These are phyloP conservation scores for Dolichopus griseipennis DNA, from an alignment of 2,888 invertebrate genomes.

Conservation along the genomic window DNA sequence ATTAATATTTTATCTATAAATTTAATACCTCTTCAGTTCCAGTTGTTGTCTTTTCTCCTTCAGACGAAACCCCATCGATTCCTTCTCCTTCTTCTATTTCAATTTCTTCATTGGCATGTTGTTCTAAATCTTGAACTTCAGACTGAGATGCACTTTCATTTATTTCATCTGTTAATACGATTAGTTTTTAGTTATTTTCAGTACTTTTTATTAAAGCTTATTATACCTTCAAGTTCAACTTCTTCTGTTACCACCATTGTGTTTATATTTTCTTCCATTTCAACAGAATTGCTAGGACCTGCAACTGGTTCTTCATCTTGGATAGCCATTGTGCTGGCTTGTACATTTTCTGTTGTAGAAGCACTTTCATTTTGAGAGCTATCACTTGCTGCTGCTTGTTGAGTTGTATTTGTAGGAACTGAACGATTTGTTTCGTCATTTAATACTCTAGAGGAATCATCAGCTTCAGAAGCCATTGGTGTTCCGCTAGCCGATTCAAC, in stretches of 20 bases:
- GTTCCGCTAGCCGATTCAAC: slow-evolving; percentile 46
- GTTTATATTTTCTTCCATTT: slow-evolving; percentile 7
- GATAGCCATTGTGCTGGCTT: slow-evolving; percentile 12
- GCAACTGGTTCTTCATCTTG: slow-evolving; percentile 27
- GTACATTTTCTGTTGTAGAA: slow-evolving; percentile 30
- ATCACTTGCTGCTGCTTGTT: slow-evolving; percentile 50
- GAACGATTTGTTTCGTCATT: slow-evolving; percentile 16
- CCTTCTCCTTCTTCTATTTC: slow-evolving; percentile 39
- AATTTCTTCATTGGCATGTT: slow-evolving; percentile 33
- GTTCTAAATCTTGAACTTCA: slow-evolving; percentile 40
- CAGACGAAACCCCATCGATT: slow-evolving; percentile 50
- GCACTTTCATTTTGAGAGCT: slow-evolving; percentile 16
- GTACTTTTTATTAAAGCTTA: background rate
- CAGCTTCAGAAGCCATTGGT: slow-evolving; percentile 29
- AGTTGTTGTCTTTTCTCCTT: slow-evolving; percentile 52
- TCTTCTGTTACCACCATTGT: slow-evolving; percentile 23
- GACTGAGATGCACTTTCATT: slow-evolving; percentile 44
- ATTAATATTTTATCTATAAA: slow-evolving; percentile 22
- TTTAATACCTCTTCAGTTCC: slow-evolving; percentile 37
- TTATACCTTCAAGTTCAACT: slow-evolving; percentile 18
- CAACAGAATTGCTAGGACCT: slow-evolving; percentile 24
- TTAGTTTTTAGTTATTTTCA: background rate
- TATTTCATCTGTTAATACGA: background rate
- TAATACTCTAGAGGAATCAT: slow-evolving; percentile 24
- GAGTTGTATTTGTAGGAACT: slow-evolving; percentile 51